phyloP scores from a whole-genome alignment of 2,797 vertebrate species.

The Pelobates cultripes region DNA sequence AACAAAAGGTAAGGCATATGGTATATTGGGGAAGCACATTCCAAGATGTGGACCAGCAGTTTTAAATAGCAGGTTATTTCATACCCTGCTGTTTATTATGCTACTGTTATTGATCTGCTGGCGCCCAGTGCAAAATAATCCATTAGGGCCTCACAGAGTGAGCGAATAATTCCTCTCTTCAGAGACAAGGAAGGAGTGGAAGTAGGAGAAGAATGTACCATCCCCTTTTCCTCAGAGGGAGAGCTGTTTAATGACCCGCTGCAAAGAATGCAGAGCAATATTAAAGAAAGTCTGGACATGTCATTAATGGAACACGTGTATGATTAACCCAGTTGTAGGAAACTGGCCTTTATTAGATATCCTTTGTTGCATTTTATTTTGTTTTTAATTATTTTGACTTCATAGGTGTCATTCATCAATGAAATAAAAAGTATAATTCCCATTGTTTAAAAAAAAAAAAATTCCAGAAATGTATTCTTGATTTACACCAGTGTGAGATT shows the following conservation, averaged over 20 bases:
- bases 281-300: constrained; percentile 31
- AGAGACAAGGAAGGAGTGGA: constrained; percentile 40
- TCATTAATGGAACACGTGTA: constrained; percentile 30
- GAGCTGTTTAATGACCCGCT: constrained; percentile 51
- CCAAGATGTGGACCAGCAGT: constrained; percentile 19
- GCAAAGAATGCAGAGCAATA: constrained; percentile 33
- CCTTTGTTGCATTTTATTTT: background rate
- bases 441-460: too few species aligned
- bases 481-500: too few species aligned
- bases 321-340: constrained; percentile 27
- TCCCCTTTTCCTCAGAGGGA: constrained; percentile 39
- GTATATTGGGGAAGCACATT: background rate
- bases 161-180: constrained; percentile 36
- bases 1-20: too few species aligned
- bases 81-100: constrained; percentile 39
- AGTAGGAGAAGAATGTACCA: constrained; percentile 38
- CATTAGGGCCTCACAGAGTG: constrained; percentile 40
- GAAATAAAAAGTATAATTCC: too few species aligned
- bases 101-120: constrained; percentile 43
- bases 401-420: background rate
- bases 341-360: background rate
- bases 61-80: constrained; percentile 40
- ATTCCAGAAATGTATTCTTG: too few species aligned
- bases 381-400: background rate
- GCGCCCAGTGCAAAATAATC: constrained; percentile 38